Percentiles rank a stretch among this genome's conserved stretches.
Evolutionary conservation across 1,140 invertebrate species (phyloP).

Genomic region (Stegodyphus dumicola): DNA sequence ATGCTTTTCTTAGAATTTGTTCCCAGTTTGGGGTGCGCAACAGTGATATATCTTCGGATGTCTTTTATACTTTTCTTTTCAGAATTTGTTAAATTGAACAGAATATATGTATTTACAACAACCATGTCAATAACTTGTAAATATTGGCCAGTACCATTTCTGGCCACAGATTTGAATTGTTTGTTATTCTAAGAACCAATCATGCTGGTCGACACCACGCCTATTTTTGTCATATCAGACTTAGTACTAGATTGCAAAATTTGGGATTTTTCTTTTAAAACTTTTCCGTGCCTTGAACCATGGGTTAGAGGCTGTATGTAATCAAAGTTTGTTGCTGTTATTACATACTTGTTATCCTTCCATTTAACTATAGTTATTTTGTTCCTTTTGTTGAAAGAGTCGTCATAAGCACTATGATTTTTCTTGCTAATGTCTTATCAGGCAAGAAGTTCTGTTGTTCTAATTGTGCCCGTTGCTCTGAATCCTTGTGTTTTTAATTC

Average conservation of each 20-base stretch:
- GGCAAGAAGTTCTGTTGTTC: background rate
- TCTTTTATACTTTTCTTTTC: slow-evolving; percentile 7
- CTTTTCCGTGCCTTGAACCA: slow-evolving; percentile 5
- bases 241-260: too few relatives aligned
- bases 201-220: slow-evolving; percentile 17
- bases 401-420: too few relatives aligned
- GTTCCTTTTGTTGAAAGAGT: too few relatives aligned
- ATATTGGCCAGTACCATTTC: slow-evolving; percentile 3
- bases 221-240: slow-evolving; percentile 3
- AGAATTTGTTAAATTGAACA: background rate
- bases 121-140: slow-evolving; percentile 11
- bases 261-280: background rate
- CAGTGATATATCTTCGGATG: background rate
- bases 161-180: too few relatives aligned
- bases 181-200: background rate
- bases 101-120: slow-evolving; percentile 16
- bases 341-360: too few relatives aligned
- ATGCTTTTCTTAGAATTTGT: slow-evolving; percentile 7
- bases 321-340: background rate
- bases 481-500: background rate
- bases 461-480: slow-evolving; percentile 9
- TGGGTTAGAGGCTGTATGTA: background rate
- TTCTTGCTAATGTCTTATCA: too few relatives aligned
- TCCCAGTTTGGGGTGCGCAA: background rate
- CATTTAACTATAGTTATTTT: too few relatives aligned